Evolutionary conservation across 2,113 vertebrate species (phyloP).

Genomic region (Pluvialis apricaria): DNA sequence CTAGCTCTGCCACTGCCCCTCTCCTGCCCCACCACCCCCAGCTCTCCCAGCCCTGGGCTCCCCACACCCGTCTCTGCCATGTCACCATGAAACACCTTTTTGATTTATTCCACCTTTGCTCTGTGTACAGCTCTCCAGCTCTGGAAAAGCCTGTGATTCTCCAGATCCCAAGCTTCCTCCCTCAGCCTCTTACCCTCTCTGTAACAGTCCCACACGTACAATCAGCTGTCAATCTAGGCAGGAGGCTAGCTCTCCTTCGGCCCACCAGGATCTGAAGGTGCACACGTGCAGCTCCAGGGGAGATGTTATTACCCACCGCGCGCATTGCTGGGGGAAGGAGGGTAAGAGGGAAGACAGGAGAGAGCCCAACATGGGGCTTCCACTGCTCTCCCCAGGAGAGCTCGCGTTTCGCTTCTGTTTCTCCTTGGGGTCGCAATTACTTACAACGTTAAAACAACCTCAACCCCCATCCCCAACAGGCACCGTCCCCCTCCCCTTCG

Average conservation of each 20-base stretch:
- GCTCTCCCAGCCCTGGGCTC: not conserved
- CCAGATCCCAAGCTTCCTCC: not conserved
- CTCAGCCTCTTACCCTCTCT: not conserved
- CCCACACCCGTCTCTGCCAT: not conserved
- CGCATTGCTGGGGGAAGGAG: not conserved
- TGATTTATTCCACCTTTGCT: not conserved
- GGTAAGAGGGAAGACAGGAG: not conserved
- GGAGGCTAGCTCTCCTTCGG: not conserved
- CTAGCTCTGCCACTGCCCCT: not conserved
- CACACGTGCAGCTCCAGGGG: not conserved
- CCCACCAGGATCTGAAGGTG: not conserved
- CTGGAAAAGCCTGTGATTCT: not conserved
- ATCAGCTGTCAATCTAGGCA: conserved; percentile 6
- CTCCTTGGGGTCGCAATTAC: conserved; percentile 70
- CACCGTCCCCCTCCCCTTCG: not conserved
- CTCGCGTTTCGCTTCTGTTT: conserved; percentile 36
- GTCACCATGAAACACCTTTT: not conserved
- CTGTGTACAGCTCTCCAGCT: not conserved
- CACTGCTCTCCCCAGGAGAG: not conserved
- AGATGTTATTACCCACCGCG: not conserved
- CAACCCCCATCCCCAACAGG: conserved; percentile 36
- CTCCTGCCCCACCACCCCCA: not conserved
- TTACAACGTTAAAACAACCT: conserved; percentile 53
- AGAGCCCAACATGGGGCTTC: not conserved
- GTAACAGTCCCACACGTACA: not conserved